Base-by-base conservation (phyloP, 2,113 vertebrate species). In the Tricholaema leucomelas region DNA sequence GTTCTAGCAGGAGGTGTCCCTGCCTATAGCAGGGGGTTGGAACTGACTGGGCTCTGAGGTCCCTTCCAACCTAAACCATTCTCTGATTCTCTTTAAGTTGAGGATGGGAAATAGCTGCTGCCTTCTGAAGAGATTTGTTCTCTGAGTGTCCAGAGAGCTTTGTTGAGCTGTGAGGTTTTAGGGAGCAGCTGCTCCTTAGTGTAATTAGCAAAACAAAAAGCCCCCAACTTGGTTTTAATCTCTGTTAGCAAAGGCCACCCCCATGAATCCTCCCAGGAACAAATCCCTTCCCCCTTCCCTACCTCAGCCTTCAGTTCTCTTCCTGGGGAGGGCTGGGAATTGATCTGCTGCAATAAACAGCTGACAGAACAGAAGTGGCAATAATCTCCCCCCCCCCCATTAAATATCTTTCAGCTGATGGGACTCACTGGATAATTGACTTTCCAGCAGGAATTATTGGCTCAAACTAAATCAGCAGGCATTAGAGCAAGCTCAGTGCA, bases 391-490 rank as follows among this genome's bases (percentile, higher is more conserved):
- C n/a, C n/a, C 96, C 94, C 91, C 90, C 96, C 95, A 91, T 97
- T 96, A 97, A 97, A 97, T 78, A 90, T 91, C 97, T 95, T 94
- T 92, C 96, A 86, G 87, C 89, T 64, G 64, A 86, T 95, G 92
- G 95, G 92, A 71, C 96, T 97, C 93, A 19, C 33, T 8, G 91
- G 93, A 35, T 98, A 97, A 98, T 97, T 97, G 96, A 96, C 97
- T 98, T 97, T 96, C 94, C 97, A 96, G 96, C 95, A 97, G 96
- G 95, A 97, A 98, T 98, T 97, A 97, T 90, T 97, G 97, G 81
- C 97, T 96, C 94, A 97, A 97, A 97, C 90, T 69, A 95, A 97
- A 97, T 96, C 96, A 97, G 90, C 86, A n/a, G 93, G 96, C 96
- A 96, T 97, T 96, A 97, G 96, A 82, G 93, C 77, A 91, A 91